Evolutionary conservation across 2,113 vertebrate species (phyloP), one percentile per base, ranked within the genome.

Genomic region (Orientallactaga bullata): DNA sequence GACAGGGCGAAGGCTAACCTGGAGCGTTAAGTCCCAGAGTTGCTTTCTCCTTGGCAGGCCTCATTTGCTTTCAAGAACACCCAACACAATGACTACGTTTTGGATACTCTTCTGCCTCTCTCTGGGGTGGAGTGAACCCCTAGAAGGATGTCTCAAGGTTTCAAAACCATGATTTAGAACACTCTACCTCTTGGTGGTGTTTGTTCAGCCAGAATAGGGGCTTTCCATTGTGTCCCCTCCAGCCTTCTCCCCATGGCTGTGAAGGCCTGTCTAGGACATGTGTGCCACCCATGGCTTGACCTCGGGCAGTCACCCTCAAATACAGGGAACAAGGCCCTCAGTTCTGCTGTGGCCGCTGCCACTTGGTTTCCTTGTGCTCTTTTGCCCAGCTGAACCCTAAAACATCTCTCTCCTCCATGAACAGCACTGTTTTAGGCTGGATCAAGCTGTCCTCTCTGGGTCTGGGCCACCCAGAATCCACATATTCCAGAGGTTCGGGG

Each of bases 401-500:
- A 96, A 61, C 89, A 96, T 96, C 89, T 92, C 94, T 96, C 91
- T 94, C 90, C 88, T 96, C 95, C n/a, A 24, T 47, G 60, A 95
- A 86, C 76, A 28, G 77, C 93, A 97, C 96, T 90, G 0, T 93
- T 94, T 92, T 88, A 97, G 97, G 96, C 96, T 21, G 95, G 92
- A 86, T 96, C 97, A 77, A 37, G 55, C 37, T 55, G 81, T 94
- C 92, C 84, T 92, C 10, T 95, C 20, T 20, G 35, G 94, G 60
- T 92, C 95, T 97, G 82, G 51, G 96, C 94, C 92, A n/a, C 93
- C 97, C 94, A 85, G 96, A 98, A 96, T 91, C 90, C 97, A 97
- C 93, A 26, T 35, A 94, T 97, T 97, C 97, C 97, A 96, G 97
- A 95, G 95, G 97, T 97, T 95, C 0, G 12, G 97, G 98, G 96